Conservation (phyloP, 2,797 vertebrate species). For the Carcharodon carcharias region DNA sequence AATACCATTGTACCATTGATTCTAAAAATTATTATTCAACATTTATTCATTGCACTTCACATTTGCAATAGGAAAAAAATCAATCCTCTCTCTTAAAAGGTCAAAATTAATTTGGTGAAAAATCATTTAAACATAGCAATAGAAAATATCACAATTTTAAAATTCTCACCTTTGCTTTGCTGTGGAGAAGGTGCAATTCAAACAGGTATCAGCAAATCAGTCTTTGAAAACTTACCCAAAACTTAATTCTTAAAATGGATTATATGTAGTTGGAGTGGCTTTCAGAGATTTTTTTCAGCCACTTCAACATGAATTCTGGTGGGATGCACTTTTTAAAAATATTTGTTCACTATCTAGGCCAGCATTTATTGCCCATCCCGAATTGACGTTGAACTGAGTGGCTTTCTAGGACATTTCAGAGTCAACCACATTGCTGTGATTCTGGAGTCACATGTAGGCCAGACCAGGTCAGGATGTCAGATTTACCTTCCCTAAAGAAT, state of each 20-base stretch:
- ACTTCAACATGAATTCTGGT: neutral
- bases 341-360: too few species aligned
- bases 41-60: neutral
- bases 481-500: too few species aligned
- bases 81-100: neutral
- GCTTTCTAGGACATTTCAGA: too few species aligned
- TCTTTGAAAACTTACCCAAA: neutral
- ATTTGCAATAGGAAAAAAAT: neutral
- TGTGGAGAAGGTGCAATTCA: neutral
- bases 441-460: too few species aligned
- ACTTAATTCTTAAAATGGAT: neutral
- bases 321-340: neutral
- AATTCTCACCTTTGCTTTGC: neutral
- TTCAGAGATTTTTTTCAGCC: neutral
- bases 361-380: too few species aligned
- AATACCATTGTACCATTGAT: neutral
- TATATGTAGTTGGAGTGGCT: neutral
- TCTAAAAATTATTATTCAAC: neutral
- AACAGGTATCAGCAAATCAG: neutral
- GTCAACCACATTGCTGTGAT: too few species aligned
- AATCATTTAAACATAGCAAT: neutral
- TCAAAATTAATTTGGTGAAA: neutral
- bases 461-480: too few species aligned
- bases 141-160: neutral
- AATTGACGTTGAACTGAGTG: too few species aligned